phyloP scores from a whole-genome alignment of 2,797 vertebrate genomes.

The Hapalemur alaotrensis region DNA sequence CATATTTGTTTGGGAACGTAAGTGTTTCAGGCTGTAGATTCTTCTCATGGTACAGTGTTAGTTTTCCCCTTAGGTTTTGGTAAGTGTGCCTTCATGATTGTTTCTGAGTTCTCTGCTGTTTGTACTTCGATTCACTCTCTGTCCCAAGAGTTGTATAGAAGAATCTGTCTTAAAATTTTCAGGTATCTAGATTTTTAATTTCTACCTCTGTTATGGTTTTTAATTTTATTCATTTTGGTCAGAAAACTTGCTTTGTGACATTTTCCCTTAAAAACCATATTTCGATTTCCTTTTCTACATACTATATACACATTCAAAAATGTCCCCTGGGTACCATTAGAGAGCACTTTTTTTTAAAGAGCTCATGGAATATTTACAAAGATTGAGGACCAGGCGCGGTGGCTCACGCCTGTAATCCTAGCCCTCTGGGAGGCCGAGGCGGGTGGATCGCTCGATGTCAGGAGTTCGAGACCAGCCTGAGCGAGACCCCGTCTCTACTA shows the following conservation, averaged over 20 bases:
- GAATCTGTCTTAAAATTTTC: background rate
- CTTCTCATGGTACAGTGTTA: background rate
- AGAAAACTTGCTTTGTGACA: background rate
- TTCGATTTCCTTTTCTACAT: background rate
- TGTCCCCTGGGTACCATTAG: background rate
- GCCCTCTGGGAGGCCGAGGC: no score
- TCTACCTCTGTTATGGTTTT: background rate
- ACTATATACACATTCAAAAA: background rate
- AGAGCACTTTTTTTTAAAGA: background rate
- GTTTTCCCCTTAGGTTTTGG: background rate
- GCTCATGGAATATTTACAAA: background rate
- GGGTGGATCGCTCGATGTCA: no score
- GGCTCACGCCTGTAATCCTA: no score
- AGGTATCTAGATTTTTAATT: background rate
- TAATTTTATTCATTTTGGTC: background rate
- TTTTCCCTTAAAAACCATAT: background rate
- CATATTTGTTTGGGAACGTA: background rate
- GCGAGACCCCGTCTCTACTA: no score
- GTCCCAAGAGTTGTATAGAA: background rate
- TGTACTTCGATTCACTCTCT: background rate
- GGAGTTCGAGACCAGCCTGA: no score
- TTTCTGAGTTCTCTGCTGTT: background rate
- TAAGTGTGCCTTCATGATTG: background rate
- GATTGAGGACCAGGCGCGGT: no score
- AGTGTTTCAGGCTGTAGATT: background rate